phyloP scores from a whole-genome alignment of 2,888 invertebrate species.

The Drosophila paranaensis region DNA sequence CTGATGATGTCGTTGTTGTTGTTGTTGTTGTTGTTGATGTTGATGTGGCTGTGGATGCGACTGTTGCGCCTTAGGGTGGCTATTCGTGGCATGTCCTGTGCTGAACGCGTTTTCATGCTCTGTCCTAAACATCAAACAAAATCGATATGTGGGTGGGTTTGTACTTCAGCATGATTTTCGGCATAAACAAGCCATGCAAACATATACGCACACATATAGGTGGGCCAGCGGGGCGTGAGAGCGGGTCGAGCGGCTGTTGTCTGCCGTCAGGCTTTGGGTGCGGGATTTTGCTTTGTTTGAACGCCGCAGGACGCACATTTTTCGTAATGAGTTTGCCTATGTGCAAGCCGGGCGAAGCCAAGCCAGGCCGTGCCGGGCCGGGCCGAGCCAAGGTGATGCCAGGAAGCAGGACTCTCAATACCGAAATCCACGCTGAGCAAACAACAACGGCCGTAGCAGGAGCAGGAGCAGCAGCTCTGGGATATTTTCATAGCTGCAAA shows the following conservation, averaged over 20 bases:
- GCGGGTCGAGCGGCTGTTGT: constrained; percentile 8
- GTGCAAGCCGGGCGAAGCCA: constrained; percentile 36
- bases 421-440: constrained; percentile 25
- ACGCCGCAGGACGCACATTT: constrained; percentile 79
- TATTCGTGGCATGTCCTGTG: constrained; percentile 47
- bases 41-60: constrained; percentile 22
- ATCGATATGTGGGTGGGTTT: constrained; percentile 72
- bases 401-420: constrained; percentile 22
- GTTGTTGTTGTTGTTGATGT: constrained; percentile 24
- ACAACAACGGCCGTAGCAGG: constrained; percentile 4
- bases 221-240: background rate
- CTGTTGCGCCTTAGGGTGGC: constrained; percentile 45
- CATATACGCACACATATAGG: constrained; percentile 13
- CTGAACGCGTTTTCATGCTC: constrained; percentile 17
- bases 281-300: constrained; percentile 71
- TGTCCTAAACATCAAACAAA: constrained; percentile 77
- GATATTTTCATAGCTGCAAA: constrained; percentile 28
- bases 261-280: constrained; percentile 40
- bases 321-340: constrained; percentile 79
- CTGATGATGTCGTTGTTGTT: constrained; percentile 19
- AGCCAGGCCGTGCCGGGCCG: constrained; percentile 36
- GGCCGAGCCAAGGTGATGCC: constrained; percentile 32
- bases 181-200: constrained; percentile 70
- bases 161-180: constrained; percentile 62
- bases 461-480: constrained; percentile 4